phyloP scores from a whole-genome alignment of 2,113 vertebrate species.

The Tychaedon coryphoeus region DNA sequence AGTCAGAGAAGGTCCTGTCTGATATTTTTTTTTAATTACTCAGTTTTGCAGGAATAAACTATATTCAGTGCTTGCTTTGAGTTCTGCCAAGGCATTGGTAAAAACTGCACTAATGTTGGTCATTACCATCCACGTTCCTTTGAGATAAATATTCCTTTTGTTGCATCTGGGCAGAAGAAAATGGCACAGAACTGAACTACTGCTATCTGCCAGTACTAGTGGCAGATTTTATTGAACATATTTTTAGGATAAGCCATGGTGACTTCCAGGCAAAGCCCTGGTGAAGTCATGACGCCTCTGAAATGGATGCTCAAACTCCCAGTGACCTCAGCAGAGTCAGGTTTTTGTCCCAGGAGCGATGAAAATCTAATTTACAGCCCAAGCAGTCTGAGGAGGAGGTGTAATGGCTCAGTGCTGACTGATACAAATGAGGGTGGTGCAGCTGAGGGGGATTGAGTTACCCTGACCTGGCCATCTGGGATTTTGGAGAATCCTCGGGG shows the following conservation, averaged over 20 bases:
- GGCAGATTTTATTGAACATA: neutral
- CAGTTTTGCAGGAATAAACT: neutral
- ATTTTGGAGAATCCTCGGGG: neutral
- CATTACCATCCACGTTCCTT: neutral
- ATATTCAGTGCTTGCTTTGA: neutral
- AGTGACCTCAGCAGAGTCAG: constrained; percentile 38
- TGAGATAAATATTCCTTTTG: neutral
- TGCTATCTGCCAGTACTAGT: neutral
- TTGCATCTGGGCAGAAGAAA: neutral
- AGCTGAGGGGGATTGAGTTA: constrained; percentile 29
- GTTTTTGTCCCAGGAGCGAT: constrained; percentile 30
- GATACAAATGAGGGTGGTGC: neutral
- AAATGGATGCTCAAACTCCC: constrained; percentile 49
- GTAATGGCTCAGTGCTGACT: neutral
- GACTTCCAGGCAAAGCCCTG: neutral
- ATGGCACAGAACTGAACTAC: neutral
- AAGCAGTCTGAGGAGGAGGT: constrained; percentile 18
- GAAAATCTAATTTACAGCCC: constrained; percentile 56
- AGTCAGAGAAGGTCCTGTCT: neutral
- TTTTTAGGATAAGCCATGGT: neutral
- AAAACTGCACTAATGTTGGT: neutral
- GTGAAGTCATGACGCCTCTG: neutral
- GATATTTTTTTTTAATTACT: neutral
- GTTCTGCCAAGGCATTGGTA: neutral
- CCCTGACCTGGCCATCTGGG: neutral